Base-by-base conservation (phyloP, 53 echinoderm and acorn worm genomes). In the Echinarachnius parma region DNA sequence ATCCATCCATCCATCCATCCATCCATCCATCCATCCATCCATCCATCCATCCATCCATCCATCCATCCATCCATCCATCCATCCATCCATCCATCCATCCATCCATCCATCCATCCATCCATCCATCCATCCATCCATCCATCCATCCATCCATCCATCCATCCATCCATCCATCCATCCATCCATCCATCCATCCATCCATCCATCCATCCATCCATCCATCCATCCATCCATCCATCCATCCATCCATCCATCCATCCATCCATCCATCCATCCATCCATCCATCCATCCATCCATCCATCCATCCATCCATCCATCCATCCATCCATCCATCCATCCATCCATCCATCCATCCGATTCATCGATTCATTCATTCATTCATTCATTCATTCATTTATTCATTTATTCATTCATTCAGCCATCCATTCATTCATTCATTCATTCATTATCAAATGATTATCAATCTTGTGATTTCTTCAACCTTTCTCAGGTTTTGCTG, bases 401-500 rank as follows among this genome's bases (percentile, higher is more conserved):
- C 9, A 26, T 3, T 56, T 11, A 26, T 28, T 56, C 21, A 4
- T 24, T 28, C 14, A 3, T 28, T 11, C 29, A 26, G 13, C 14
- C 14, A 26, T 2, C 15, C 5, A 1, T 11, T 59, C 59, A 0
- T 3, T 7, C 3, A n/a, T 59, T 19, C 21, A 0, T 28, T 19
- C 21, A 15, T 31, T 16, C 16, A 11, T 59, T 11, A 2, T 31
- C 21, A 7, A 19, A 9, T 32, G 2, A 0, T 4, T 19, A 2
- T 2, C 14, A 31, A 9, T 5, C 19, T 9, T 22, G 22, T 22
- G 1, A 5, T 0, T 1, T 22, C 50, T 25, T n/a, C n/a, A n/a
- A n/a, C n/a, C n/a, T n/a, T n/a, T n/a, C n/a, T n/a, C n/a, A 96
- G 98, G 76, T 89, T 88, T 47, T 98, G 98, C 39, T 98, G 98